Evolutionary conservation across 2,797 vertebrate species (phyloP), one percentile per base, ranked within the genome.

Genomic region (Ptychadena robeensis): DNA sequence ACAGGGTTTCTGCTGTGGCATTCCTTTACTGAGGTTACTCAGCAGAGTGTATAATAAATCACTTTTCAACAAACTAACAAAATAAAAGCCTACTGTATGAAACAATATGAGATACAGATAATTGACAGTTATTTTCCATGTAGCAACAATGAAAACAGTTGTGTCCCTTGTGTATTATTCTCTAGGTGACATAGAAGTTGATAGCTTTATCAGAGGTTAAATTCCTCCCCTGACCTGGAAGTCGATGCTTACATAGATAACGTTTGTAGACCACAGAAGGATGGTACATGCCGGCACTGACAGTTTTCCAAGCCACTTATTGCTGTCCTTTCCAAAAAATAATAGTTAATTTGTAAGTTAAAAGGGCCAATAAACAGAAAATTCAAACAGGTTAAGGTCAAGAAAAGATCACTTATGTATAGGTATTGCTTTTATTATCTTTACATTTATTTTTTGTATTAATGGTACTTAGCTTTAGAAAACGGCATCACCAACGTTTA

Each of bases 221-320:
- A 84, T 84, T 84, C 82, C 72, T 44, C 12, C 38, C 27, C 35
- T 84, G 64, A 80, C 77, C 77, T 80, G 66, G 69, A 35, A 68
- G 66, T 70, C n/a, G 37, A 80, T 80, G 64, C 59, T 80, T 68
- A 80, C 14, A 68, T 75, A 74, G 53, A 68, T 59, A 63, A 40
- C 40, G 35, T 64, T 27, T 74, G 72, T 69, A 69, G 71, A 70
- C 37, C 40, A 35, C 34, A 80, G 71, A 64, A 64, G 67, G 34
- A 74, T 69, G 77, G 82, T 44, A 84, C 82, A 35, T 32, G 64
- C 48, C 80, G 82, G 82, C 70, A 84, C 82, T 63, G 70, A 75
- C 73, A 74, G 48, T 31, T 40, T 79, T 78, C n/a, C 32, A 31
- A 78, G 61, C n/a, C 73, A 69, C 35, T n/a, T 61, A 14, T 44